Conservation (phyloP, 2,113 vertebrate genomes). For the Hyperopisus bebe region DNA sequence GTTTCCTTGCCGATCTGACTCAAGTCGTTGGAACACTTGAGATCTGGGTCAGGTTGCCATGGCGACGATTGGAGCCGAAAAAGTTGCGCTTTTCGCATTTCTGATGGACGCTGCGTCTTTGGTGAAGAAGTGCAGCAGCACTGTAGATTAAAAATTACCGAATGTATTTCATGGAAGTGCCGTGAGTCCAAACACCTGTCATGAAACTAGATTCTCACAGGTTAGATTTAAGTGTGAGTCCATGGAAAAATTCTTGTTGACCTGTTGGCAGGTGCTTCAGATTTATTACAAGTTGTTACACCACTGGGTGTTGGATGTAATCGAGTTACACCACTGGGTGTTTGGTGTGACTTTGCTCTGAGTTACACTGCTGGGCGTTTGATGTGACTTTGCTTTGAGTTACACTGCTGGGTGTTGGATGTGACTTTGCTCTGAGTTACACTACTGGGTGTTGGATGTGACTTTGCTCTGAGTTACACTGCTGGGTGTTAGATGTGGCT, state of each 20-base stretch:
- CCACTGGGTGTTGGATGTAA: neutral
- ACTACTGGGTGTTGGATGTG: no score
- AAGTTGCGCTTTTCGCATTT: conserved; percentile 25
- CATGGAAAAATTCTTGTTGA: conserved; percentile 24
- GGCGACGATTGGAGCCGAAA: conserved; percentile 61
- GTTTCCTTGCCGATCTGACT: conserved; percentile 19
- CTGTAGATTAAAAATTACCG: conserved; percentile 31
- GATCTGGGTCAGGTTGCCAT: conserved; percentile 66
- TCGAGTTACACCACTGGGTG: neutral
- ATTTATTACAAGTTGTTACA: conserved; percentile 12
- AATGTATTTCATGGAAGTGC: neutral
- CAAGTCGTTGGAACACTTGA: conserved; percentile 51
- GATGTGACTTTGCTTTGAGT: neutral
- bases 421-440: no score
- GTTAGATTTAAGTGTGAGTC: conserved; percentile 28
- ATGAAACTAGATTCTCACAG: conserved; percentile 28
- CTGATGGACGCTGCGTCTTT: conserved; percentile 39
- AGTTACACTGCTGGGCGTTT: neutral
- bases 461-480: neutral
- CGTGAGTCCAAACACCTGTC: conserved; percentile 12
- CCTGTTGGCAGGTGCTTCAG: conserved; percentile 21
- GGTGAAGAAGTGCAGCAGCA: conserved; percentile 27
- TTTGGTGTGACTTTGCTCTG: neutral
- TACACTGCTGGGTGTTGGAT: no score
- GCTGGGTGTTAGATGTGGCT: neutral